Evolutionary conservation across 2,113 vertebrate species (phyloP), one percentile per base, ranked within the genome.

Genomic region (Dicaeum eximium): DNA sequence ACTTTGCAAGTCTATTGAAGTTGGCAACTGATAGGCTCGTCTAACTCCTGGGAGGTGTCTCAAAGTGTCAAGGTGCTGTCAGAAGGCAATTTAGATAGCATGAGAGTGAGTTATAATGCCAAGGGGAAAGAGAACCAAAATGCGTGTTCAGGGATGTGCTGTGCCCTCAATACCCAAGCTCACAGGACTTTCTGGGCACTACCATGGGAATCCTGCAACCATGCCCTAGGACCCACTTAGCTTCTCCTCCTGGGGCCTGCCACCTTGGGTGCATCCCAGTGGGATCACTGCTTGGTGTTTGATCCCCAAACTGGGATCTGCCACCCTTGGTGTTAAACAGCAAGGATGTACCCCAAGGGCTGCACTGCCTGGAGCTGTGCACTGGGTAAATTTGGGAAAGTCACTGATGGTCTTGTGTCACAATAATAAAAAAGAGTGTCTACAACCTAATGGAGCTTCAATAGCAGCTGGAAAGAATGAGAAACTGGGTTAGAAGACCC

Each of bases 361-460:
- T 75, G 23, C 2, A 4, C 20, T 42, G 25, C 1, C 0, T 7
- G 9, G 17, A 69, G 7, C 4, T 13, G 23, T 31, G 25, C 8
- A 6, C 33, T 14, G 44, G 33, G 40, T 45, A 45, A 84, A 44
- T 21, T 31, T 44, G 30, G 51, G 38, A 31, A 72, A n/a, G 35
- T 70, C 9, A 33, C 5, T 79, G 10, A 3, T 15, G 12, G 11
- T 66, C 53, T 70, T 56, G 18, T 65, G 42, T 53, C 37, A 57
- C 5, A 17, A 14, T 66, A 15, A 20, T 65, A 61, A 44, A 58
- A 57, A 88, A 86, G 15, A 17, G 40, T 20, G 5, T 45, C 10
- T 69, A 27, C 33, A 72, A 54, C 2, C 11, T 51, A 33, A 42
- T 35, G 42, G 47, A 19, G 20, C 27, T 86, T 33, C 47, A n/a